Conservation (phyloP, 2,888 invertebrate genomes). For the Melanostoma scalare region DNA sequence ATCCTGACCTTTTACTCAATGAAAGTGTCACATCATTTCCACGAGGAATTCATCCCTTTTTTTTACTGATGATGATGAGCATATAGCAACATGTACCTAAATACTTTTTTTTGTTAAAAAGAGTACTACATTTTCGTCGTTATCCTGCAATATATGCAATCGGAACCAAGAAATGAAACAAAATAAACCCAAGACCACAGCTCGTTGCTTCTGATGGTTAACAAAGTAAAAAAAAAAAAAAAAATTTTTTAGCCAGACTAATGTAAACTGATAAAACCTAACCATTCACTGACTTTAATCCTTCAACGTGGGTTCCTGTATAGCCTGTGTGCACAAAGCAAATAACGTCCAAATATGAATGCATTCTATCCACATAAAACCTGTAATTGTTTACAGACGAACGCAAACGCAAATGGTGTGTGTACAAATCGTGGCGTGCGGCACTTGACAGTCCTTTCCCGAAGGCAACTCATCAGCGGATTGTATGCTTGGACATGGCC, state of each 20-base stretch:
- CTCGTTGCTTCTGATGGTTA: background rate
- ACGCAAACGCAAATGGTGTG: constrained; percentile 25
- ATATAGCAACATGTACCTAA: too few relatives aligned
- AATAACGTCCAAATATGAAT: constrained; percentile 32
- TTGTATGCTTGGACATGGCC: constrained; percentile 43
- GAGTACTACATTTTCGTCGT: too few relatives aligned
- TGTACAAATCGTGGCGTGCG: constrained; percentile 67
- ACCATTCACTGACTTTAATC: too few relatives aligned
- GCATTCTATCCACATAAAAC: constrained; percentile 44
- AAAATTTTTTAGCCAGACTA: too few relatives aligned
- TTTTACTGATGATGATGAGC: too few relatives aligned
- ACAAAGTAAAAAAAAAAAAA: too few relatives aligned
- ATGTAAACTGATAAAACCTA: too few relatives aligned
- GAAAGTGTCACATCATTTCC: too few relatives aligned
- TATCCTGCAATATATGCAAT: too few relatives aligned
- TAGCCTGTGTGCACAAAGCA: constrained; percentile 23
- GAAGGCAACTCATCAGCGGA: constrained; percentile 27
- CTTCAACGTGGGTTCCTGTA: background rate
- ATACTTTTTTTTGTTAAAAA: too few relatives aligned
- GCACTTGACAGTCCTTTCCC: constrained; percentile 59
- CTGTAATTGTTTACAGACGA: constrained; percentile 57
- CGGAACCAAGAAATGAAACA: background rate
- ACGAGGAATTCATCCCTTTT: too few relatives aligned
- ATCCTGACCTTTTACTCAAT: too few relatives aligned
- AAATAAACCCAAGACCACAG: constrained; percentile 1